A percentile compares a stretch with the other conserved stretches of the same genome.
Conservation (phyloP, 1,140 invertebrate species). For the Drosophila nannoptera region DNA sequence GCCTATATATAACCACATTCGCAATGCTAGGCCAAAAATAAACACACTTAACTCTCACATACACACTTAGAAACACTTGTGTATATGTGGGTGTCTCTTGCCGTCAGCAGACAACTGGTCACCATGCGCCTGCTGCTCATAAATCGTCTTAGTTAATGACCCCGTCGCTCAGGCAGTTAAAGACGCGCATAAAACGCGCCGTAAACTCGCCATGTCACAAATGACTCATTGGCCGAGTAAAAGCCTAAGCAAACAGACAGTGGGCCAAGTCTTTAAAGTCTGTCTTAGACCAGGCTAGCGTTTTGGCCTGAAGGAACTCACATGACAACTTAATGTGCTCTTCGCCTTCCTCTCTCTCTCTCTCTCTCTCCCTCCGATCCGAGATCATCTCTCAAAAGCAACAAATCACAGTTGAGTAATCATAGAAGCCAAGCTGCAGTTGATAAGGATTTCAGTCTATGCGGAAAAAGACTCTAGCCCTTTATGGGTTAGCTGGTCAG, state of each 20-base stretch:
- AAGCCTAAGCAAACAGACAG: conserved; percentile 22
- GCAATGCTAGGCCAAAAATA: conserved; percentile 56
- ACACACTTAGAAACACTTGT: conserved; percentile 3
- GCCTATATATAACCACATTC: neutral
- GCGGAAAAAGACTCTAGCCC: neutral
- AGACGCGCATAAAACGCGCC: conserved; percentile 64
- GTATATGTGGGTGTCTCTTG: conserved; percentile 1
- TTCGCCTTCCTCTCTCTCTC: too few relatives aligned
- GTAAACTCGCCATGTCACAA: conserved; percentile 52
- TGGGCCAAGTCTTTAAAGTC: conserved; percentile 25
- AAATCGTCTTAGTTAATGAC: conserved; percentile 76
- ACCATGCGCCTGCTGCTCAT: conserved; percentile 58
- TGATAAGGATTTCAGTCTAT: conserved; percentile 6
- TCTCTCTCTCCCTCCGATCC: too few relatives aligned
- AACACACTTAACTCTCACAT: conserved; percentile 19
- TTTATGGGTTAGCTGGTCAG: neutral
- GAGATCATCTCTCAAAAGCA: conserved; percentile 28
- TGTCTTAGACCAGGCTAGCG: conserved; percentile 4
- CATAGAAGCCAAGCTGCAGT: neutral
- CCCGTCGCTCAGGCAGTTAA: conserved; percentile 74
- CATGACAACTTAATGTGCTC: conserved; percentile 18
- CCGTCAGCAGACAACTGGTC: conserved; percentile 41
- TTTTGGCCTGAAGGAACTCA: conserved; percentile 9
- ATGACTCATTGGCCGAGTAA: conserved; percentile 47
- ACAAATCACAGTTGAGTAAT: conserved; percentile 3